Evolutionary conservation across 2,113 vertebrate species (phyloP), one percentile per base, ranked within the genome.

Genomic region (Phocoena sinus): DNA sequence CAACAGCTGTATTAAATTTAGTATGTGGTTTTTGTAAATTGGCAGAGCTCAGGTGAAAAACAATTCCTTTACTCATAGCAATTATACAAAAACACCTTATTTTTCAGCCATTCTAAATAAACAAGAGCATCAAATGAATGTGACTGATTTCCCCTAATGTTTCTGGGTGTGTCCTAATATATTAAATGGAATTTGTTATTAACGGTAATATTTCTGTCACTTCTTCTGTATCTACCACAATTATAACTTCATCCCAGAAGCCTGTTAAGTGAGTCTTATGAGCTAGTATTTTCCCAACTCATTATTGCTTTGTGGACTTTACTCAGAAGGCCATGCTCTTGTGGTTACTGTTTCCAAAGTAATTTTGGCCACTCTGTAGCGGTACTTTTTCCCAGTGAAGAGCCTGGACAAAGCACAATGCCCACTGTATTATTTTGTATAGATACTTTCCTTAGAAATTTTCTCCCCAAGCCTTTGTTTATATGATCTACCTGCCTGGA

Each of bases 21-120:
- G 25, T 70, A 31, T 56, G 4, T 58, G 28, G 28, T n/a, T 14
- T 94, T 41, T 41, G 9, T 70, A 63, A 53, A 56, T 28, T n/a
- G 20, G 65, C 53, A 92, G 31, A 53, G 53, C 76, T 83, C 80
- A n/a, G 4, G 89, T 82, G 70, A 87, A 92, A 85, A 85, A 91
- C 31, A 62, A 53, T 20, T 91, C 56, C n/a, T 41, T 67, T 70
- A 71, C 41, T 93, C 56, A 36, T 12, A 53, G 63, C 28, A 67
- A 38, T 56, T 90, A 91, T 0, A 50, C 6, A 76, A 50, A 81
- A 86, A 91, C 33, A 65, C 21, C 53, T 74, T 68, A 70, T 47
- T 95, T 92, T 94, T 77, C 50, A 68, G 20, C 38, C 86, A 93
- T 84, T 73, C 56, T 79, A 67, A 68, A 76, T 70, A 77, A 94